Evolutionary conservation across 2,113 vertebrate species (phyloP), one percentile per base, ranked within the genome.

Genomic region (Lophius piscatorius): DNA sequence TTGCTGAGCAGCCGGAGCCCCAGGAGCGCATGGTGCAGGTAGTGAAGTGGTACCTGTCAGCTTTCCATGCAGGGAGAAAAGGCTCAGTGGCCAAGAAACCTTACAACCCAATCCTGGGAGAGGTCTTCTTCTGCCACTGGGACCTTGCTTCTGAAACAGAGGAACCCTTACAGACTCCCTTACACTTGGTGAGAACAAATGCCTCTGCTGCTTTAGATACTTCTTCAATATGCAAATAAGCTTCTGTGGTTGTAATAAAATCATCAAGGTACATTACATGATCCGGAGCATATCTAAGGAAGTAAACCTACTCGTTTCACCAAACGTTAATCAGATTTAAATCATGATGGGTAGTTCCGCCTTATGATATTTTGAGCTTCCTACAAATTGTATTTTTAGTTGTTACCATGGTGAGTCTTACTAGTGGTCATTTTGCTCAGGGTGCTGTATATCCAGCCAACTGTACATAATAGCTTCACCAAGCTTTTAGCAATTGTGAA

Each of bases 11-110:
- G 84, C 87, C 88, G 40, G 97, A 99, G 60, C 87, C 97, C 46
- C 91, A 88, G 74, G 97, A 98, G 23, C 92, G 97, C 59, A 99
- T 99, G 95, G 93, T 97, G 24, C 91, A 98, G 9, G 95, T 99
- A 76, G 95, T 99, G 1, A 95, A 92, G 51, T 99, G 97, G 97
- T 99, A 99, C 89, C 93, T 99, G 71, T 99, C 97, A 35, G 97
- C 97, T 49, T 99, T 99, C 85, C 97, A 99, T 20, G 97, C 97
- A n/a, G 97, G 97, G 69, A 93, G 97, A 81, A 98, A 96, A 89
- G 96, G 97, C 34, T 99, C 97, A 0, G 97, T 99, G 80, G 97
- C 97, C 83, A 99, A 99, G 84, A 99, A 99, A 83, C 97, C 97
- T 48, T 99, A 99, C 90, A 99, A 99, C 74, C 97, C 97, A 22